phyloP scores from a whole-genome alignment of 1,140 invertebrate genomes.

The Philopotamus ludificatus region DNA sequence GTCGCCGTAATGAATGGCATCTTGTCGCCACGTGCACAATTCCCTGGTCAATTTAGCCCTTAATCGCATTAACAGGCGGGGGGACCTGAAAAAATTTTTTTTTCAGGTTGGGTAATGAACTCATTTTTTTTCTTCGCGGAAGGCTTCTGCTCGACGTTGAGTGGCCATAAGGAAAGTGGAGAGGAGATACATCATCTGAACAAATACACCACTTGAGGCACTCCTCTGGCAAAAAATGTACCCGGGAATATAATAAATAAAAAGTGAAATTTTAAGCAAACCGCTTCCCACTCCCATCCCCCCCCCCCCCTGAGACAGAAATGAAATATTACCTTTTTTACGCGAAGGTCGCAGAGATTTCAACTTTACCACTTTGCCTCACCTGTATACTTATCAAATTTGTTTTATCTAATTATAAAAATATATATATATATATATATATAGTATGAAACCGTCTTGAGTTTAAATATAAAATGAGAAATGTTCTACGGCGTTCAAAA shows the following conservation, averaged over 20 bases:
- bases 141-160: slow-evolving; percentile 9
- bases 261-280: background rate
- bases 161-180: slow-evolving; percentile 17
- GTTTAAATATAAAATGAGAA: too few relatives aligned
- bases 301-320: too few relatives aligned
- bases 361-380: background rate
- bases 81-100: background rate
- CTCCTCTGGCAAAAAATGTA: background rate
- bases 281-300: too few relatives aligned
- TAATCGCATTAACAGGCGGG: slow-evolving; percentile 22
- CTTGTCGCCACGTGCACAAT: slow-evolving; percentile 24
- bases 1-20: slow-evolving; percentile 7
- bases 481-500: too few relatives aligned
- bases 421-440: too few relatives aligned
- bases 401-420: too few relatives aligned
- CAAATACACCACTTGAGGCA: slow-evolving; percentile 7
- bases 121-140: slow-evolving; percentile 7
- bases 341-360: background rate
- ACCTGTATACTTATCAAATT: background rate
- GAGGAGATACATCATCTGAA: slow-evolving; percentile 18
- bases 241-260: background rate
- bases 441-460: too few relatives aligned
- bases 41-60: slow-evolving; percentile 26
- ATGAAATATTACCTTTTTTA: too few relatives aligned
- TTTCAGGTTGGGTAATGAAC: slow-evolving; percentile 17